These are phyloP conservation scores for Cephonodes hylas DNA, from an alignment of 2,888 invertebrate species.

Conservation along the genomic window DNA sequence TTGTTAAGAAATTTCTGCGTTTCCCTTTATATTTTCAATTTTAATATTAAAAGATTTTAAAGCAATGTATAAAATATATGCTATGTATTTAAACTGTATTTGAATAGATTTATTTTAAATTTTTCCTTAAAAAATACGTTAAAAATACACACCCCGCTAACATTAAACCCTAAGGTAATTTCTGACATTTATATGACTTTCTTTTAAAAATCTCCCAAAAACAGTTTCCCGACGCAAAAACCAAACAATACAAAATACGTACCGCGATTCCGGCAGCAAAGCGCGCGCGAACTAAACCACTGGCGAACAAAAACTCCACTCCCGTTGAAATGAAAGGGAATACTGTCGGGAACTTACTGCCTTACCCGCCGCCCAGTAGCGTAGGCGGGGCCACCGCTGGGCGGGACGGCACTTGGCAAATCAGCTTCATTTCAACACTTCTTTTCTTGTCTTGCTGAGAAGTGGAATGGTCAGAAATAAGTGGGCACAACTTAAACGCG, in stretches of 20 bases:
- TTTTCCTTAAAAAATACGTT: too few species aligned
- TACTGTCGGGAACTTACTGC: constrained; percentile 43
- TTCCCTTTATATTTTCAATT: too few species aligned
- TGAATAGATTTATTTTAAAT: too few species aligned
- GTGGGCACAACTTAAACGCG: constrained; percentile 17
- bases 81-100: too few species aligned
- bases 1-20: too few species aligned
- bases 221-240: not conserved
- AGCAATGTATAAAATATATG: too few species aligned
- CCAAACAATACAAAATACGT: not conserved
- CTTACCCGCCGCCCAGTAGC: constrained; percentile 51
- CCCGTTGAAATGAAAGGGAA: constrained; percentile 18
- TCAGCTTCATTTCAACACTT: constrained; percentile 56
- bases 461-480: constrained; percentile 53
- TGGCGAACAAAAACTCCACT: not conserved
- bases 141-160: too few species aligned
- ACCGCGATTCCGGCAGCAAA: not conserved
- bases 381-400: constrained; percentile 65
- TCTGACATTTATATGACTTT: too few species aligned
- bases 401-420: constrained; percentile 63
- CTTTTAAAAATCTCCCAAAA: too few species aligned
- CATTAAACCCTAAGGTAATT: too few species aligned
- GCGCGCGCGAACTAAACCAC: not conserved
- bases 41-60: too few species aligned
- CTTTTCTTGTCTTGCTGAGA: constrained; percentile 61